Evolutionary conservation across 1,140 invertebrate species (phyloP).

Genomic region (Phymastichus coffea): DNA sequence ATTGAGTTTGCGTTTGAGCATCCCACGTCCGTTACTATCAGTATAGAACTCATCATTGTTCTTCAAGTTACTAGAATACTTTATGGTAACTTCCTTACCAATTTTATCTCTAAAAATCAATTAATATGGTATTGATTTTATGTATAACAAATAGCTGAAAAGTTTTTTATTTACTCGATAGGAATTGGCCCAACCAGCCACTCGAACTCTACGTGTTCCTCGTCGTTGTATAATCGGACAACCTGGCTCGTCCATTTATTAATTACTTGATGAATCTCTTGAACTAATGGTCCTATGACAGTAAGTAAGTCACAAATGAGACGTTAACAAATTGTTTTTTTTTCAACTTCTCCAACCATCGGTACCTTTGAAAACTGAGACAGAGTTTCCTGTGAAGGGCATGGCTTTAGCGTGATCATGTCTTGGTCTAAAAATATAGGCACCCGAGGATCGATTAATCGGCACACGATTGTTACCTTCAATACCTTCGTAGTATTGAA

Average conservation of each 20-base stretch:
- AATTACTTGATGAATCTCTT: constrained; percentile 81
- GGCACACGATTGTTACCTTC: background rate
- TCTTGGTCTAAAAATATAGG: constrained; percentile 12
- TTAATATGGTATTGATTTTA: constrained; percentile 13
- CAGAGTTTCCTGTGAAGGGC: background rate
- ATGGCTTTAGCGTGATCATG: constrained; percentile 44
- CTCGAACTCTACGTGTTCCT: constrained; percentile 68
- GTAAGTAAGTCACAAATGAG: background rate
- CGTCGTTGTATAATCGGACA: constrained; percentile 69
- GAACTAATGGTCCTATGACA: constrained; percentile 66
- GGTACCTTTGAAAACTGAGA: background rate
- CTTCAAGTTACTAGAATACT: constrained; percentile 66
- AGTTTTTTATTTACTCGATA: constrained; percentile 60
- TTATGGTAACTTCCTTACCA: constrained; percentile 82
- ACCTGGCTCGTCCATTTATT: constrained; percentile 79
- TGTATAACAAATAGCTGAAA: too few relatives aligned
- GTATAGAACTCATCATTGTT: constrained; percentile 70
- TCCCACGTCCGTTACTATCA: too few relatives aligned
- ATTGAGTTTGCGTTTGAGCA: constrained; percentile 73
- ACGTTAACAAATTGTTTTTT: too few relatives aligned
- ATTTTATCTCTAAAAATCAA: constrained; percentile 60
- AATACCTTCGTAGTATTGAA: constrained; percentile 2
- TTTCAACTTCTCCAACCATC: too few relatives aligned
- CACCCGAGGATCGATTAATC: constrained; percentile 1
- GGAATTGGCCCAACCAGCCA: constrained; percentile 96